Evolutionary conservation across 2,113 vertebrate species (phyloP).

Genomic region (Trachemys scripta): DNA sequence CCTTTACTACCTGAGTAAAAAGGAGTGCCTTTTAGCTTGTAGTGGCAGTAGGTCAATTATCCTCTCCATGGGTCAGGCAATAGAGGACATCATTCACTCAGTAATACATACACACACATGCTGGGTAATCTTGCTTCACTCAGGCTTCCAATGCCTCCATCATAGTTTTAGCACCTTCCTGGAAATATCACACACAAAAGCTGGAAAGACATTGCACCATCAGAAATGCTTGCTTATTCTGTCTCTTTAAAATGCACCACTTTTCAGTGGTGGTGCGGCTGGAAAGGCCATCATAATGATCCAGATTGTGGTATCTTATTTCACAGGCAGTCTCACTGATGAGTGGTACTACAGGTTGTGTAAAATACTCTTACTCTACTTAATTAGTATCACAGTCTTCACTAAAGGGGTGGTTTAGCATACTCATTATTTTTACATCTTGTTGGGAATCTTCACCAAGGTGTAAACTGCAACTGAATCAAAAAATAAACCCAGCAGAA

Average conservation of each 20-base stretch:
- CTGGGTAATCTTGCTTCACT: background rate
- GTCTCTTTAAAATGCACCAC: background rate
- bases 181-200: background rate
- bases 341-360: background rate
- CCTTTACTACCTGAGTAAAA: background rate
- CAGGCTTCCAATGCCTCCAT: background rate
- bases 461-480: no score
- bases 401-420: no score
- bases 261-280: background rate
- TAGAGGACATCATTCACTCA: background rate
- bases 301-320: background rate
- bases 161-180: background rate
- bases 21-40: accelerated
- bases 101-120: background rate
- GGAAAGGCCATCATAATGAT: background rate
- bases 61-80: background rate
- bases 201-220: background rate
- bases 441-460: no score
- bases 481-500: no score
- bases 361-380: background rate
- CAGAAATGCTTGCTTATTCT: background rate
- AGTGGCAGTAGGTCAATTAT: background rate
- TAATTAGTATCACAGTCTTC: no score
- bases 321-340: background rate
- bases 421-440: no score